phyloP scores from a whole-genome alignment of 2,888 invertebrate genomes.

The Agrochola circellaris region DNA sequence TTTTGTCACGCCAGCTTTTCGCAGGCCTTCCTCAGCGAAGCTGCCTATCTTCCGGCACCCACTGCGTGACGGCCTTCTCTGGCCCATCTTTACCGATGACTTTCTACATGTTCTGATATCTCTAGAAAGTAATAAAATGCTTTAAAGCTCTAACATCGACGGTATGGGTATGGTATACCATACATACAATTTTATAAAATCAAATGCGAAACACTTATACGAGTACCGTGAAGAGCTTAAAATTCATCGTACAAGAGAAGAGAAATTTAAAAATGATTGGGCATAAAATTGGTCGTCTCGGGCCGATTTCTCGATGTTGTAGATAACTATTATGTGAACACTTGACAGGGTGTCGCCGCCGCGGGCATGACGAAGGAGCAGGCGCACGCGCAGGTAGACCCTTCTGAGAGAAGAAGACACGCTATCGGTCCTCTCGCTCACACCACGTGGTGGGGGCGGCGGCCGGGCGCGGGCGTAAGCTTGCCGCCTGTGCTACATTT shows the following conservation, averaged over 20 bases:
- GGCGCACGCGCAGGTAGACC: slow-evolving; percentile 89
- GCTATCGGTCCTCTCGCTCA: slow-evolving; percentile 75
- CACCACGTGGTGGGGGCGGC: slow-evolving; percentile 88
- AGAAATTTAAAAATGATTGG: slow-evolving; percentile 64
- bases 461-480: slow-evolving; percentile 85
- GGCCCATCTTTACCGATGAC: no score
- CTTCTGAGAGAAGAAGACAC: slow-evolving; percentile 72
- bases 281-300: slow-evolving; percentile 68
- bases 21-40: no score
- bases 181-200: slow-evolving; percentile 16
- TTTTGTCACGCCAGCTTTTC: neutral
- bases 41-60: neutral
- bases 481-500: slow-evolving; percentile 89
- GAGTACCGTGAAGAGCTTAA: slow-evolving; percentile 20
- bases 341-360: slow-evolving; percentile 88
- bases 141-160: neutral
- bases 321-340: slow-evolving; percentile 86
- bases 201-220: slow-evolving; percentile 3
- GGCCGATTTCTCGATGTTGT: slow-evolving; percentile 75
- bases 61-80: no score
- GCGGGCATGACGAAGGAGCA: slow-evolving; percentile 82
- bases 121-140: neutral
- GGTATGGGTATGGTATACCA: no score
- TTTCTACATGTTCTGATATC: no score
- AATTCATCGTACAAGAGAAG: slow-evolving; percentile 37